Conservation (phyloP, 2,113 vertebrate genomes). For the Actinemys pallida region DNA sequence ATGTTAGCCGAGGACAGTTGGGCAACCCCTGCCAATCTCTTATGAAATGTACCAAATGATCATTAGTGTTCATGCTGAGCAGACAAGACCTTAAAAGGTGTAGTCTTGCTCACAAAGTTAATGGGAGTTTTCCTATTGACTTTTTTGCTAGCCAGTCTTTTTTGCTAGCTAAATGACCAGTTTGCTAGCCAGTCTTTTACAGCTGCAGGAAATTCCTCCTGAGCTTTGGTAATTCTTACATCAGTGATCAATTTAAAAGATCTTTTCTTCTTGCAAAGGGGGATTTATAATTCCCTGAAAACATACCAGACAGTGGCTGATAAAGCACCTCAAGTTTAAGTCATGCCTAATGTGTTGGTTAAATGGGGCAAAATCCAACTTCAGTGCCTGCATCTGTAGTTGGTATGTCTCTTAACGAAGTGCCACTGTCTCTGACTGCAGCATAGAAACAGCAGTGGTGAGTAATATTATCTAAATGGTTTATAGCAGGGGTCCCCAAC, state of each 20-base stretch:
- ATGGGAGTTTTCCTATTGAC: constrained; percentile 23
- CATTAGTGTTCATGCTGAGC: neutral
- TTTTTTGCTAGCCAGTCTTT: constrained; percentile 3
- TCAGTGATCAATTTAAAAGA: constrained; percentile 18
- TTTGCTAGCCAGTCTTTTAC: constrained; percentile 4
- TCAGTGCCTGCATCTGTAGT: constrained; percentile 25
- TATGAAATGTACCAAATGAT: neutral
- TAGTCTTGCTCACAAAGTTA: constrained; percentile 7
- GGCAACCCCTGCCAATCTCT: neutral
- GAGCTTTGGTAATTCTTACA: constrained; percentile 39
- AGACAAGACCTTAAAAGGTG: neutral
- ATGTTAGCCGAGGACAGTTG: constrained; percentile 16
- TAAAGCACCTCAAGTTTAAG: constrained; percentile 43
- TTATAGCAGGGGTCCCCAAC: neutral
- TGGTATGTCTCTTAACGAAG: constrained; percentile 16
- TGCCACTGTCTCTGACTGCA: constrained; percentile 9
- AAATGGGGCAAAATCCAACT: neutral
- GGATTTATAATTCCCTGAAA: constrained; percentile 32
- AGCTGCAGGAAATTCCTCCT: constrained; percentile 58
- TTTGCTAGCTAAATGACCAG: too few relatives aligned
- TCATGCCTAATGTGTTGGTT: rapidly evolving
- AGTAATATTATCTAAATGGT: neutral
- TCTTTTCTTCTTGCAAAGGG: constrained; percentile 38
- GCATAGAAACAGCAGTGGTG: neutral
- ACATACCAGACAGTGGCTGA: neutral